Conservation (phyloP, 1,140 invertebrate genomes). For the Cyclargus thomasi region DNA sequence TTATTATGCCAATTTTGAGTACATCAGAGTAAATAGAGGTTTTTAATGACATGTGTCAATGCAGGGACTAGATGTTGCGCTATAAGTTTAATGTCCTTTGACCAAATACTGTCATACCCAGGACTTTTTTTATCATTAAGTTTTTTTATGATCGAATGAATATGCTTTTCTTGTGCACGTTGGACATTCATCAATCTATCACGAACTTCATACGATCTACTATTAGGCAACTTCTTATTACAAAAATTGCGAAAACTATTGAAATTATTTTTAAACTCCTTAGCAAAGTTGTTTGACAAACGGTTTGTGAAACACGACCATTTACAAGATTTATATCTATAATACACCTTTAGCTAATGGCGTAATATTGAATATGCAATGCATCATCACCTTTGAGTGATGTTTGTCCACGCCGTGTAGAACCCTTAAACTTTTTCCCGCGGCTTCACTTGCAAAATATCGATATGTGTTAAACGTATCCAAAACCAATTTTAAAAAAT, state of each 20-base stretch:
- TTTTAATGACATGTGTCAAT: background rate
- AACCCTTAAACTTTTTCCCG: no score
- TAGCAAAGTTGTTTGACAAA: background rate
- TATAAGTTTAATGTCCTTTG: background rate
- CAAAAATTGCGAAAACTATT: background rate
- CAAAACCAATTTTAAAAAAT: no score
- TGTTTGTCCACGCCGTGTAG: no score
- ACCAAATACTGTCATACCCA: background rate
- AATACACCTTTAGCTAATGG: no score
- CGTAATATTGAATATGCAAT: no score
- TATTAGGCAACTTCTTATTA: background rate
- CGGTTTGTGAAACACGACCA: no score
- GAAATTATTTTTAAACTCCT: background rate
- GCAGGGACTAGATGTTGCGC: background rate
- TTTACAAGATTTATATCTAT: no score
- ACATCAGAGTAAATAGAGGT: conserved; percentile 20
- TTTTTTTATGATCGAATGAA: background rate
- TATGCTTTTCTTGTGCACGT: background rate
- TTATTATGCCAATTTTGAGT: conserved; percentile 24
- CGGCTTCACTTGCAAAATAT: no score
- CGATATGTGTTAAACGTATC: no score
- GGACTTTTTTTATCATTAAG: conserved; percentile 3
- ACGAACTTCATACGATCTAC: background rate
- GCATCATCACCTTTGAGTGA: no score
- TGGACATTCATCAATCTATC: background rate